Conservation (phyloP, 1,140 invertebrate genomes). For the Phymastichus coffea region DNA sequence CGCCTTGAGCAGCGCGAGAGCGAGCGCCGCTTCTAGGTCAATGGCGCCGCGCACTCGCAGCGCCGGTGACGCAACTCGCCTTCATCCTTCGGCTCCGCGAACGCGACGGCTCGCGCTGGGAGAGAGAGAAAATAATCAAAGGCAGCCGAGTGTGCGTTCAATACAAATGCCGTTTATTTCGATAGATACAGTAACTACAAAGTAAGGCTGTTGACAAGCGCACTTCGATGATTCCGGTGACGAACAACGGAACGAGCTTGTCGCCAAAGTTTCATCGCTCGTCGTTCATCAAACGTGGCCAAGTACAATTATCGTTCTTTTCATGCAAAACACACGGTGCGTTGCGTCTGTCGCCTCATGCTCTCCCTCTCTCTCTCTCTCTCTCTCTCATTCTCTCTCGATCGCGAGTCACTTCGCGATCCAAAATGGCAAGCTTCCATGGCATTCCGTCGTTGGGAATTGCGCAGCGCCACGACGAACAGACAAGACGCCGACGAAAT, state of each 20-base stretch:
- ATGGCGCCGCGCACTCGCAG: constrained; percentile 5
- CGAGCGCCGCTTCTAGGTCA: constrained; percentile 6
- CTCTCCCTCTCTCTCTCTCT: no score
- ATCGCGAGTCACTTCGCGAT: no score
- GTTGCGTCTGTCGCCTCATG: no score
- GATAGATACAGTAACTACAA: constrained; percentile 46
- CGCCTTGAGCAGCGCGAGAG: not conserved
- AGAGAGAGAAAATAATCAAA: constrained; percentile 1
- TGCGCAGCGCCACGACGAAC: constrained; percentile 36
- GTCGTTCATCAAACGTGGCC: no score
- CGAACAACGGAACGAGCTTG: constrained; percentile 38
- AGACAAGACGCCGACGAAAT: constrained; percentile 26
- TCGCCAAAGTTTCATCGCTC: no score
- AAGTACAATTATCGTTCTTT: no score
- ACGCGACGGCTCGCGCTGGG: not conserved
- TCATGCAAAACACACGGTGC: no score
- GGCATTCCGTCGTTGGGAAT: constrained; percentile 45
- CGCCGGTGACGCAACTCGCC: no score
- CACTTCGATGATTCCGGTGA: constrained; percentile 37
- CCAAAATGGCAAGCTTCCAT: constrained; percentile 51
- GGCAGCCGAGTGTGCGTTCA: constrained; percentile 6
- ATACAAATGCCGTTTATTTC: constrained; percentile 50
- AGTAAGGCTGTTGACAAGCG: constrained; percentile 41
- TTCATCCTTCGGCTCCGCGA: not conserved
- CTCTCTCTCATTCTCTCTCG: no score